phyloP scores from a whole-genome alignment of 2,797 vertebrate species.

The Prunella strophiata region DNA sequence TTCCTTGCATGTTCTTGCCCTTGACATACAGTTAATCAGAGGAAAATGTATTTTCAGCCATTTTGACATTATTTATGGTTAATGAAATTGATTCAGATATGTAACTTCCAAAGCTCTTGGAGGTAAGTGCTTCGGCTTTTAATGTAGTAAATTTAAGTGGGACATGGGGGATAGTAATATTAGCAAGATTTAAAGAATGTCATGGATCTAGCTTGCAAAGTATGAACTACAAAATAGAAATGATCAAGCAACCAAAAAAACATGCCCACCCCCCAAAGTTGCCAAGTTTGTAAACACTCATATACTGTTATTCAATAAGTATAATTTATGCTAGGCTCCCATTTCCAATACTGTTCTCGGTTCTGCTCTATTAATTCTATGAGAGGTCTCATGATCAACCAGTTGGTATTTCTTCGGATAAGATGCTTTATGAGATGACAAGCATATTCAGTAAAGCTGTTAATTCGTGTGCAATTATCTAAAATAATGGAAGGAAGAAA shows the following conservation, averaged over 20 bases:
- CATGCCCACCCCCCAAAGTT: not conserved
- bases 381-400: not conserved
- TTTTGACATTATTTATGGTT: slow-evolving; percentile 76
- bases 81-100: slow-evolving; percentile 68
- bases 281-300: not conserved
- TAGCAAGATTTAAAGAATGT: not conserved
- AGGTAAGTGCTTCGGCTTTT: slow-evolving; percentile 9
- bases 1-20: slow-evolving; percentile 59
- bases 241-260: not conserved
- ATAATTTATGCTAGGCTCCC: not conserved
- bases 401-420: not conserved
- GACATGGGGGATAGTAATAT: not conserved
- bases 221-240: not conserved
- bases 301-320: not conserved
- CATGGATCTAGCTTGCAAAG: not conserved
- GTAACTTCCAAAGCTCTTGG: slow-evolving; percentile 43
- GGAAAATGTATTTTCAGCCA: slow-evolving; percentile 63
- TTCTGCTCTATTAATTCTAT: not conserved
- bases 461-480: not conserved
- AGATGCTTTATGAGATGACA: not conserved
- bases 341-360: not conserved
- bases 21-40: slow-evolving; percentile 75
- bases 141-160: slow-evolving; percentile 42
- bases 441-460: not conserved
- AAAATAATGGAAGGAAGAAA: not conserved